phyloP scores from a whole-genome alignment of 2,797 vertebrate species.

The Trematomus bernacchii region DNA sequence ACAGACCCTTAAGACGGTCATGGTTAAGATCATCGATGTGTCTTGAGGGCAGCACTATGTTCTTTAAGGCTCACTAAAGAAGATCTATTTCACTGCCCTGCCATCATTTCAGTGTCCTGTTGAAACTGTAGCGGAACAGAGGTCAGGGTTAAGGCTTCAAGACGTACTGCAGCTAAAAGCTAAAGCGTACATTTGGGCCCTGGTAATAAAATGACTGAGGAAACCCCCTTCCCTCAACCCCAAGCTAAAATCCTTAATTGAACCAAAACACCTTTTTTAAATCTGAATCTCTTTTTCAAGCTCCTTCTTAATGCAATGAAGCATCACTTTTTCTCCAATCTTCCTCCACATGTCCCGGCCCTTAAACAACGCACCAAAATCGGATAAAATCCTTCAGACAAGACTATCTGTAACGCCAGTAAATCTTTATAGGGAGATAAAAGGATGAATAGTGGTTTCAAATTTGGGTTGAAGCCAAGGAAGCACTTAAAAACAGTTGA shows the following conservation, averaged over 20 bases:
- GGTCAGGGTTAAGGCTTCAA: not conserved
- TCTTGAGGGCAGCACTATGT: not conserved
- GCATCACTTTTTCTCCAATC: not conserved
- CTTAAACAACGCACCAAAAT: not conserved
- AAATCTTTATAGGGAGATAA: conserved; percentile 4
- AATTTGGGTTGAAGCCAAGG: conserved; percentile 13
- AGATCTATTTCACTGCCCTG: not conserved
- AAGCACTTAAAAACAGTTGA: conserved; percentile 13
- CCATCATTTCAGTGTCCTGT: not conserved
- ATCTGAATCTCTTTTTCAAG: not conserved
- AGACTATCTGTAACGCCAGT: not conserved
- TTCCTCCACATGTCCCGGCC: not conserved
- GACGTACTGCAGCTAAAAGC: not conserved
- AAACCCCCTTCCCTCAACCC: not conserved
- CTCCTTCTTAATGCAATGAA: not conserved
- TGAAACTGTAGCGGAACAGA: not conserved
- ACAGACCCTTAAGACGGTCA: not conserved
- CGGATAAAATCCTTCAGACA: not conserved
- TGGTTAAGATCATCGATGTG: conserved; percentile 1
- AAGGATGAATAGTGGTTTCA: not conserved
- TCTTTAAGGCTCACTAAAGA: conserved; percentile 7
- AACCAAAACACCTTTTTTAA: not conserved
- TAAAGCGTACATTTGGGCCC: not conserved
- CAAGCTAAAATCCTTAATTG: not conserved
- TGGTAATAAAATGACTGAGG: not conserved